Evolutionary conservation across 1,140 invertebrate species (phyloP).

Genomic region (Ctenoplectra terminalis): DNA sequence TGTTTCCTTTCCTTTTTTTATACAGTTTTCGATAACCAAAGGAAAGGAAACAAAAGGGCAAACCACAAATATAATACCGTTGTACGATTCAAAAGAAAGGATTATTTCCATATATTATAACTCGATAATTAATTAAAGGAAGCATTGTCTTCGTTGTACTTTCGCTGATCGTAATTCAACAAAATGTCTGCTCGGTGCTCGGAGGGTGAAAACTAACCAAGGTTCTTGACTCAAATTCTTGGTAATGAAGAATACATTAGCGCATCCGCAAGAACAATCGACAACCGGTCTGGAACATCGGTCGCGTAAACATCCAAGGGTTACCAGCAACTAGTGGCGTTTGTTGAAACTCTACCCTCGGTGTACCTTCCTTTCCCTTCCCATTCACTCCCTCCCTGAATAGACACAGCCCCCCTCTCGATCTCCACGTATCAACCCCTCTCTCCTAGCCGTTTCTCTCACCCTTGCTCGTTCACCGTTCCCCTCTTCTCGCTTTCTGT

Average conservation of each 20-base stretch:
- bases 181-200: background rate
- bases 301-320: conserved; percentile 57
- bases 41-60: background rate
- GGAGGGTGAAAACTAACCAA: background rate
- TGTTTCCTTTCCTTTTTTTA: background rate
- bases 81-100: background rate
- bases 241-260: background rate
- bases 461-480: conserved; percentile 45
- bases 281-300: conserved; percentile 15
- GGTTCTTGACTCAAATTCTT: background rate
- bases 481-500: conserved; percentile 47
- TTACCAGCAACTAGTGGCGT: conserved; percentile 75
- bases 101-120: background rate
- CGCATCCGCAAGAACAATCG: background rate
- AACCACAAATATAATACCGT: background rate
- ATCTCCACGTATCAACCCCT: conserved; percentile 49
- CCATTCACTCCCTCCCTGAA: conserved; percentile 52
- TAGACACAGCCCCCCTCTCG: conserved; percentile 48
- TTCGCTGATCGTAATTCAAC: background rate
- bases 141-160: background rate
- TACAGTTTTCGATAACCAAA: background rate
- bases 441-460: conserved; percentile 41
- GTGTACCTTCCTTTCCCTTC: conserved; percentile 21
- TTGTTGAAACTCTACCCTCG: conserved; percentile 52
- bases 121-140: background rate